Conservation (phyloP, 2,888 invertebrate genomes). For the Antheraea yamamai region DNA sequence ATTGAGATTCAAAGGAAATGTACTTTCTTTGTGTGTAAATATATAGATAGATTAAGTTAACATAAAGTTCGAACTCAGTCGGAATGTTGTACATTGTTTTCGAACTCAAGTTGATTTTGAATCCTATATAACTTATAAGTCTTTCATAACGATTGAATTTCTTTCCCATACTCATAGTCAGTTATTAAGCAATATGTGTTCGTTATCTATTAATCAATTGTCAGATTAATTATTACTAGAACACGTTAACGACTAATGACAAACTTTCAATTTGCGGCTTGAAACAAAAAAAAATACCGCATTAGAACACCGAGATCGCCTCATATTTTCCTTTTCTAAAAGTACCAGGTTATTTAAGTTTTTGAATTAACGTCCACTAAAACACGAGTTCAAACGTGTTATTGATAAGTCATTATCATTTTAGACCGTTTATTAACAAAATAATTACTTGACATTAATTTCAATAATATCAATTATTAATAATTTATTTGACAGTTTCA, state of each 20-base stretch:
- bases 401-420: background rate
- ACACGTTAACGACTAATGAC: too few species aligned
- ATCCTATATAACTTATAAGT: background rate
- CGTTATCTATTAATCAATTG: too few species aligned
- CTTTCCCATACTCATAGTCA: background rate
- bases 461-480: background rate
- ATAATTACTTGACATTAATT: background rate
- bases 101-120: too few species aligned
- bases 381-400: background rate
- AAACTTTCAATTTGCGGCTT: too few species aligned
- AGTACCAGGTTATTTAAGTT: background rate
- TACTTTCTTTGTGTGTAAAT: too few species aligned
- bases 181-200: background rate
- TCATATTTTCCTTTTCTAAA: background rate
- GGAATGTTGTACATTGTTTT: too few species aligned
- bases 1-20: too few species aligned
- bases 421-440: background rate
- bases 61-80: too few species aligned
- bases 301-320: too few species aligned
- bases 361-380: background rate
- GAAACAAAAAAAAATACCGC: too few species aligned
- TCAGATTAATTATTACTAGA: too few species aligned
- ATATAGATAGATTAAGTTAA: too few species aligned
- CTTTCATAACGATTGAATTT: background rate
- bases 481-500: slow-evolving; percentile 16